Base-by-base conservation (phyloP, 2,888 invertebrate genomes). In the Pomacea canaliculata region DNA sequence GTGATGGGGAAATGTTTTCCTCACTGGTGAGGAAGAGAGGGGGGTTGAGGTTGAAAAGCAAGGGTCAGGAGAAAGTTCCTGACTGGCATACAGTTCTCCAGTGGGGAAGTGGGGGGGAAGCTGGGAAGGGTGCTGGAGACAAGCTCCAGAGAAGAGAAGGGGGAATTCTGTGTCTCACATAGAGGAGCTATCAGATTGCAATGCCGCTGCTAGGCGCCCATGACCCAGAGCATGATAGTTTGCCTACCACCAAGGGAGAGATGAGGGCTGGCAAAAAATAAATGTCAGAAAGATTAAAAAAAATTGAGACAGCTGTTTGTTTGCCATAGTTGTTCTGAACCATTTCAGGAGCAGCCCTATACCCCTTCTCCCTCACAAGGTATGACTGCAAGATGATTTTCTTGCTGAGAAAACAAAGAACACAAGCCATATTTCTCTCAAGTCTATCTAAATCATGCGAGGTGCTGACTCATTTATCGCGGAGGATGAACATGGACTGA, bases 101-200 rank as follows among this genome's bases (percentile, higher is more conserved):
- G 76, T 56, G n/a, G 68, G 72, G 19, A 23, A 23, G 70, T 59
- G 51, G 60, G 70, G 51, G 70, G 3, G 66, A 23, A 59, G 51
- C 46, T 59, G 59, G n/a, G 63, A 65, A 49, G 49, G 23, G n/a
- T 23, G 67, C 18, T 1, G 66, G 73, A 48, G 8, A 37, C 19
- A 67, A 19, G 56, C 51, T 63, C 16, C n/a, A 63, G 63, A 19
- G n/a, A 60, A 60, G n/a, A 60, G 63, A 9, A 56, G 51, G 12
- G 16, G 51, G 51, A 56, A 56, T 56, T 16, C 16, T 10, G 12
- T 56, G 63, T 63, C 16, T 63, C 16, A 63, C 63, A 63, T 23
- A 27, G 16, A 63, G 27, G 7, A 19, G 63, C 63, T 63, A 63
- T 63, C 63, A 63, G 19, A 27, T 63, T 63, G 63, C 27, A 27